Conservation (phyloP, 2,113 vertebrate genomes). For the Nestor notabilis region DNA sequence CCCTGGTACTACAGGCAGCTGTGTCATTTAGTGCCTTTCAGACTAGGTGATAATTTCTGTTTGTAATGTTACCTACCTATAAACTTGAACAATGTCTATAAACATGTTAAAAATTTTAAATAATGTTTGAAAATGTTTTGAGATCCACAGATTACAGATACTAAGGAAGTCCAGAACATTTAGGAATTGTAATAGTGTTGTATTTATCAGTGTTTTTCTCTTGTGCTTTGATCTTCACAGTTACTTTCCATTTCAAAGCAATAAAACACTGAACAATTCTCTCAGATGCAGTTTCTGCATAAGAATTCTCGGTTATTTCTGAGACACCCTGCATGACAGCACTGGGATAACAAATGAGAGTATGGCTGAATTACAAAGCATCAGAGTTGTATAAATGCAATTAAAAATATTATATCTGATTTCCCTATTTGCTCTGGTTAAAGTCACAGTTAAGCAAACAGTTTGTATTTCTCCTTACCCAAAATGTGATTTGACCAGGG, state of each 20-base stretch:
- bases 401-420: background rate
- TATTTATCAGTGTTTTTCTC: slow-evolving; percentile 21
- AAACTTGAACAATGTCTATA: background rate
- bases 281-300: slow-evolving; percentile 13
- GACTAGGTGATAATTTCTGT: background rate
- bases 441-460: background rate
- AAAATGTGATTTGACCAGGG: background rate
- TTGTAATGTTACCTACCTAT: background rate
- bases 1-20: background rate
- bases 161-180: background rate
- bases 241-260: slow-evolving; percentile 53
- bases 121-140: background rate
- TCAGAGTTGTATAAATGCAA: background rate
- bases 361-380: background rate
- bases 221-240: slow-evolving; percentile 32
- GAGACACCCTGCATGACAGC: background rate
- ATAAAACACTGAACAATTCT: slow-evolving; percentile 22
- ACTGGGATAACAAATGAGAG: background rate
- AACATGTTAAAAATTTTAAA: background rate
- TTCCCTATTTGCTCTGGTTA: background rate
- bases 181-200: background rate
- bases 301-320: background rate
- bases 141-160: background rate
- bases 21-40: background rate
- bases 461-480: background rate